phyloP scores from a whole-genome alignment of 2,113 vertebrate genomes.

The Corythaixoides concolor region DNA sequence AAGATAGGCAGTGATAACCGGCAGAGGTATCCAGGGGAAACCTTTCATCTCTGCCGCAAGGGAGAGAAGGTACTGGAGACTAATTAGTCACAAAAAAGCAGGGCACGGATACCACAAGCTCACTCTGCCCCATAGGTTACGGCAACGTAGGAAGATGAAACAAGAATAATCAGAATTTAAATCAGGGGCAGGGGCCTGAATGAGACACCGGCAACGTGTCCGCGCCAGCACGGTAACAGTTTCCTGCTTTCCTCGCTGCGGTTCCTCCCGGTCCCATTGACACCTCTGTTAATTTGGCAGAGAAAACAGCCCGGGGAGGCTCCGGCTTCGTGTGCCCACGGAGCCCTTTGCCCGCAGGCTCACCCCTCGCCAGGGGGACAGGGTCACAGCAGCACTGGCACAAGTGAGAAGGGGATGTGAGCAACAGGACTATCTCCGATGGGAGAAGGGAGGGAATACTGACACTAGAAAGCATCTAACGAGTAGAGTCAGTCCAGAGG shows the following conservation, averaged over 20 bases:
- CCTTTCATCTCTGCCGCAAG: conserved; percentile 3
- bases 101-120: neutral
- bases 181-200: neutral
- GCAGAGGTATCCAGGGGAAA: conserved; percentile 34
- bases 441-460: neutral
- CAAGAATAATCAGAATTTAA: conserved; percentile 7
- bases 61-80: conserved; percentile 9
- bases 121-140: neutral
- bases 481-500: neutral
- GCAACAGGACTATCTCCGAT: neutral
- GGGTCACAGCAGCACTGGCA: neutral
- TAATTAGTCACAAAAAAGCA: neutral
- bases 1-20: neutral
- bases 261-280: neutral
- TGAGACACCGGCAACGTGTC: neutral
- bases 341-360: neutral
- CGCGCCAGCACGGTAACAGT: accelerated
- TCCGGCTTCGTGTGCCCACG: neutral
- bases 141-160: conserved; percentile 38
- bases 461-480: neutral
- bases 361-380: accelerated
- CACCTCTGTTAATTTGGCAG: neutral
- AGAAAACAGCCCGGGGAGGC: neutral
- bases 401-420: accelerated
- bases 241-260: neutral